phyloP scores from a whole-genome alignment of 2,113 vertebrate species.

The Dendrocopos noguchii region DNA sequence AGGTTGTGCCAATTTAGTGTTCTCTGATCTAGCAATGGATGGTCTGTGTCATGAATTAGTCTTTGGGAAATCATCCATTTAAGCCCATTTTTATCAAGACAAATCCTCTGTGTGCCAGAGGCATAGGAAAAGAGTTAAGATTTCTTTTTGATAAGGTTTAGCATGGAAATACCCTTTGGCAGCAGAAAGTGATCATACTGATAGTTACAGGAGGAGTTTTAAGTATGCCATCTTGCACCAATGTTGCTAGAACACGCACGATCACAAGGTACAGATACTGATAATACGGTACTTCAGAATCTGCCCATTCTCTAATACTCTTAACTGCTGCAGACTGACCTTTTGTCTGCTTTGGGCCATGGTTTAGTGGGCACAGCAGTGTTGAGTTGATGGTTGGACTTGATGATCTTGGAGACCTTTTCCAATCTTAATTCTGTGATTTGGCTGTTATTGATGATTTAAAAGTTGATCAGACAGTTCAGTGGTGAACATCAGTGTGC shows the following conservation, averaged over 20 bases:
- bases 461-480: neutral
- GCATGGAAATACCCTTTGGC: neutral
- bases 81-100: neutral
- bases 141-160: neutral
- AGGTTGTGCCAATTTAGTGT: neutral
- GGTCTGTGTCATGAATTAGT: neutral
- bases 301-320: neutral
- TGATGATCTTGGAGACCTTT: no score
- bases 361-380: no score
- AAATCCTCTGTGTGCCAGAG: neutral
- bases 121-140: neutral
- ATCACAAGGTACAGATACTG: neutral
- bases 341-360: neutral
- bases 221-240: neutral
- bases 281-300: neutral
- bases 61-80: neutral
- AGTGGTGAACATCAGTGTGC: neutral
- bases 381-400: no score
- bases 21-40: neutral
- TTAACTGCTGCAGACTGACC: neutral
- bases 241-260: accelerated
- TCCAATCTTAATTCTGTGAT: no score
- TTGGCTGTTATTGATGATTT: neutral
- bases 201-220: neutral
- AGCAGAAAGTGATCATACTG: neutral